These are phyloP conservation scores for Drosophila baimaii DNA, from an alignment of 1,140 invertebrate genomes.

Conservation along the genomic window DNA sequence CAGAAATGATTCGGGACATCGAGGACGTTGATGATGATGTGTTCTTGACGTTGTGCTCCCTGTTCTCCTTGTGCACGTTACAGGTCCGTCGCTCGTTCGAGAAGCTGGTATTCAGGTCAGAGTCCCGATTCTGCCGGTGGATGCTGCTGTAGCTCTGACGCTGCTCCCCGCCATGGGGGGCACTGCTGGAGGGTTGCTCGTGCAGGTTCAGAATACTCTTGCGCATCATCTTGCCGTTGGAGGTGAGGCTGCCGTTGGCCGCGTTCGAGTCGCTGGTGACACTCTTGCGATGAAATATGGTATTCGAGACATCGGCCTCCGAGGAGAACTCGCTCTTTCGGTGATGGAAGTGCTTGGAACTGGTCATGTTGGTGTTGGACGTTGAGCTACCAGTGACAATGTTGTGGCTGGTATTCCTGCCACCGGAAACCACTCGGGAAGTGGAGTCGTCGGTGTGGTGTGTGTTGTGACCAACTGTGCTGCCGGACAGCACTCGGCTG, in stretches of 20 bases:
- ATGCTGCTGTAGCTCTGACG: slow-evolving; percentile 91
- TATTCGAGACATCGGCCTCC: slow-evolving; percentile 89
- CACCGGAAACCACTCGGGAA: slow-evolving; percentile 20
- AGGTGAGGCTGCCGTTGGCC: slow-evolving; percentile 87
- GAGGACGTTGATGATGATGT: slow-evolving; percentile 39
- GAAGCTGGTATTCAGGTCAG: slow-evolving; percentile 59
- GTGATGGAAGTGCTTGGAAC: slow-evolving; percentile 85
- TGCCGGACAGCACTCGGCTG: slow-evolving; percentile 17
- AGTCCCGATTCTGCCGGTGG: slow-evolving; percentile 87
- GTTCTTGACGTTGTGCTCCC: slow-evolving; percentile 68
- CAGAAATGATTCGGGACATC: slow-evolving; percentile 72
- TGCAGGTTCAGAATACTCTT: slow-evolving; percentile 91
- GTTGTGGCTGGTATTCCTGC: slow-evolving; percentile 29
- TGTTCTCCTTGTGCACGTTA: slow-evolving; percentile 88
- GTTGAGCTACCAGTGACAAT: slow-evolving; percentile 31
- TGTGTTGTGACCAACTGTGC: slow-evolving; percentile 5
- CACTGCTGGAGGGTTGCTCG: slow-evolving; percentile 86
- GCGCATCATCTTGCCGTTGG: slow-evolving; percentile 90
- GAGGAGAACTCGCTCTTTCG: slow-evolving; percentile 90
- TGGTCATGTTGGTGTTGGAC: slow-evolving; percentile 39
- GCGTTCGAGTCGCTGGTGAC: slow-evolving; percentile 67
- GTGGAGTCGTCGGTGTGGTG: slow-evolving; percentile 19
- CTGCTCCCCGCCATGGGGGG: slow-evolving; percentile 85
- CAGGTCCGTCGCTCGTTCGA: slow-evolving; percentile 87
- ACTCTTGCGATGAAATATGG: slow-evolving; percentile 90